phyloP scores from a whole-genome alignment of 35 echinoderm and acorn worm species.

The Amphiura filiformis region DNA sequence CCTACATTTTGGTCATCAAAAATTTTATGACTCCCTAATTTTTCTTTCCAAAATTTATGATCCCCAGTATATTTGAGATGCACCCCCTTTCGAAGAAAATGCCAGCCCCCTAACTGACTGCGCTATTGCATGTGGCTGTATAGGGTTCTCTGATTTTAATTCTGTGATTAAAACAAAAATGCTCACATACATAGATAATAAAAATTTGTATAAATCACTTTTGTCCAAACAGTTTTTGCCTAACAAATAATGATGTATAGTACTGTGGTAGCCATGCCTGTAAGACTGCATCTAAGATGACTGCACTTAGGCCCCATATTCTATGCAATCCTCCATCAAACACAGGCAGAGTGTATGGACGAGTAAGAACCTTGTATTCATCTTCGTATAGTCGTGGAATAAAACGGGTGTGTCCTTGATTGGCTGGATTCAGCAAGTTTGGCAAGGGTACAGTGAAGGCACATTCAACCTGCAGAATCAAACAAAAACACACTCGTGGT shows the following conservation, averaged over 20 bases:
- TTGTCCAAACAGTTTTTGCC: neutral
- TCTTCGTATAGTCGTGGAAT: neutral
- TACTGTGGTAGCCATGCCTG: neutral
- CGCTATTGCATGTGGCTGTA: too few relatives aligned
- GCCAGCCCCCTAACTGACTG: too few relatives aligned
- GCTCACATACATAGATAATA: too few relatives aligned
- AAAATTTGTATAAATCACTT: too few relatives aligned
- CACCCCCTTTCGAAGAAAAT: too few relatives aligned
- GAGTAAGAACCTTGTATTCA: neutral
- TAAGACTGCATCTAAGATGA: neutral
- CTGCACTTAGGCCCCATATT: neutral
- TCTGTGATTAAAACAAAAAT: too few relatives aligned
- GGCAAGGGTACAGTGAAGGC: neutral
- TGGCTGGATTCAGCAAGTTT: neutral
- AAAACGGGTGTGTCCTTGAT: neutral
- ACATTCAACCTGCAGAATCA: constrained; percentile 5
- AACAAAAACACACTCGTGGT: too few relatives aligned
- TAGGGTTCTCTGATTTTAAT: too few relatives aligned
- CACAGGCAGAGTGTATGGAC: neutral
- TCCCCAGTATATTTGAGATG: too few relatives aligned
- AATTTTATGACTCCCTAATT: too few relatives aligned
- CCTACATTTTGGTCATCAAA: too few relatives aligned
- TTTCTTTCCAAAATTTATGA: too few relatives aligned
- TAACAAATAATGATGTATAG: neutral
- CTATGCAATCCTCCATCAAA: neutral